Base-by-base conservation (phyloP, 2,113 vertebrate species). In the Siphamia tubifer region DNA sequence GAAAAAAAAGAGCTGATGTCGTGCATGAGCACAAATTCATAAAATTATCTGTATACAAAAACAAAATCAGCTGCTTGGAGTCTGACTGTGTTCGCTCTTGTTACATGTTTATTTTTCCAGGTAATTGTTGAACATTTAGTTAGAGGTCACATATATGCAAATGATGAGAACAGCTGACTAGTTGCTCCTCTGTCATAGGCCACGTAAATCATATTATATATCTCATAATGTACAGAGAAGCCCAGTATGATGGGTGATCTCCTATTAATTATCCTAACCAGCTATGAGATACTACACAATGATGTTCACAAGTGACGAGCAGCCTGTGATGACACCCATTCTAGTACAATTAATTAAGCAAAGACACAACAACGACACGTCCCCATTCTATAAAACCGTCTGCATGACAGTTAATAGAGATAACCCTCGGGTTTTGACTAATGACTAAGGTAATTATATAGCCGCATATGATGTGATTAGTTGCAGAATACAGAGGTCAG, bases 381-480 rank as follows among this genome's bases (percentile, higher is more conserved):
- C 58, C 7, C 38, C 23, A 3, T 23, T 66, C 9, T 17, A 28
- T 2, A 24, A 60, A 11, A 28, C 48, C 51, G 32, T 16, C 30
- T 9, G 55, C 15, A 1, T 23, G 54, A 31, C 80, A 42, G 60
- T 63, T 60, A 63, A 77, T 83, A 51, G 62, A 49, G 74, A 81
- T 56, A 44, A 79, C 78, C 81, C 62, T 16, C 31, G 24, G 73
- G 28, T 70, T 82, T 58, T 57, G 67, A 53, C 66, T 79, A 76
- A 81, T 43, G 48, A 76, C 48, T 9, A 15, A 19, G 36, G 28
- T 86, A 71, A 86, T 87, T 69, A 78, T 54, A 54, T 56, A 39
- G 47, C 61, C 56, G 30, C 40, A 24, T 69, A 52, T 23, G 70
- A 64, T 65, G 74, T 54, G 72, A 84, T 88, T 81, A 84, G 76